Evolutionary conservation across 2,113 vertebrate genomes (phyloP).

Genomic region (Hippoglossus stenolepis): DNA sequence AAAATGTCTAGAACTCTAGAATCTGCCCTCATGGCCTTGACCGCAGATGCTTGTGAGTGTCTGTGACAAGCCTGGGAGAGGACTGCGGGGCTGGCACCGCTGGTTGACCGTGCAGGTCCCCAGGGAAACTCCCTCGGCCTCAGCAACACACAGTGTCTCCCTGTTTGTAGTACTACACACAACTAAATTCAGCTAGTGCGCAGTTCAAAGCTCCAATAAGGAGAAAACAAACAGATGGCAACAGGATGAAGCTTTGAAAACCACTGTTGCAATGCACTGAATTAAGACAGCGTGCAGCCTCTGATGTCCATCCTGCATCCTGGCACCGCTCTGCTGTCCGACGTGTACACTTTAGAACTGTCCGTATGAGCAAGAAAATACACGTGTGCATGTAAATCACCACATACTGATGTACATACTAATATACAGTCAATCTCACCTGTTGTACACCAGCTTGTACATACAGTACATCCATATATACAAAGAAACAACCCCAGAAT

Average conservation of each 20-base stretch:
- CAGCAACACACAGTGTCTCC: constrained; percentile 14
- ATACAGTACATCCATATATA: too few species aligned
- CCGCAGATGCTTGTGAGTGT: not conserved
- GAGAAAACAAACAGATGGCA: not conserved
- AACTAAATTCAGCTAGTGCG: not conserved
- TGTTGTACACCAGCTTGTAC: too few species aligned
- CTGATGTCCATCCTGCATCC: too few species aligned
- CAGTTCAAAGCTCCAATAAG: not conserved
- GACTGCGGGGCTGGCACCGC: not conserved
- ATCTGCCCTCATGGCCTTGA: not conserved
- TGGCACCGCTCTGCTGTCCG: too few species aligned
- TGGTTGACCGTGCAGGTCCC: constrained; percentile 7
- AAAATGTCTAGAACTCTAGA: not conserved
- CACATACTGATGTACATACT: too few species aligned
- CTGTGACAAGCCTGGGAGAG: constrained; percentile 11
- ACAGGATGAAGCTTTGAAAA: not conserved
- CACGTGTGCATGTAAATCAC: too few species aligned
- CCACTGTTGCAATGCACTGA: too few species aligned
- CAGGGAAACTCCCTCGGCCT: constrained; percentile 26
- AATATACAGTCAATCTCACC: too few species aligned
- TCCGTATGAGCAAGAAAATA: too few species aligned
- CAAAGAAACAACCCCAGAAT: too few species aligned
- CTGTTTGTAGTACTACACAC: not conserved
- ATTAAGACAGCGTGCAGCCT: too few species aligned
- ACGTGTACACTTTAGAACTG: too few species aligned